A percentile compares a stretch with the other conserved stretches of the same genome.
Evolutionary conservation across 2,888 invertebrate species (phyloP).

Genomic region (Ectemnius lituratus): DNA sequence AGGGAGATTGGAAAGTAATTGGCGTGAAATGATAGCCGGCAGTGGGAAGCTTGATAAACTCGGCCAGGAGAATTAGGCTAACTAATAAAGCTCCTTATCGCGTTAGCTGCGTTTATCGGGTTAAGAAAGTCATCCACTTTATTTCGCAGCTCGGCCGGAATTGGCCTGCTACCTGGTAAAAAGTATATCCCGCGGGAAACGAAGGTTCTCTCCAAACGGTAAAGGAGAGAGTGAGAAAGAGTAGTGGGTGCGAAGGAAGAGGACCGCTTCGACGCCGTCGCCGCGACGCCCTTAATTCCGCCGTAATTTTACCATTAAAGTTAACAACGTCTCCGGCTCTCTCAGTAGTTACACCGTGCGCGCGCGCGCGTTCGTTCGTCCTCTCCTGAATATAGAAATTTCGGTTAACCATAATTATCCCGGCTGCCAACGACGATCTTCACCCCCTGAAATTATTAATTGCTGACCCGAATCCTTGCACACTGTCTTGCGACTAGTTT

Average conservation of each 20-base stretch:
- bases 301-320: conserved; percentile 53
- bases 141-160: conserved; percentile 37
- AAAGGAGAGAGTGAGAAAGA: no score
- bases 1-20: no score
- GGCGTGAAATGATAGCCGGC: neutral
- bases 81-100: conserved; percentile 54
- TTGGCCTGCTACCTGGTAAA: conserved; percentile 49
- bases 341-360: conserved; percentile 22
- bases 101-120: conserved; percentile 11
- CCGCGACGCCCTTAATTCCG: conserved; percentile 36
- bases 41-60: conserved; percentile 20
- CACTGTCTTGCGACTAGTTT: neutral
- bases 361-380: conserved; percentile 11
- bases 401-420: conserved; percentile 51
- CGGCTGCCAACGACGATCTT: conserved; percentile 26
- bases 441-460: conserved; percentile 43
- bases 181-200: conserved; percentile 29
- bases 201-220: no score
- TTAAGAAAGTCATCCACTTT: conserved; percentile 47
- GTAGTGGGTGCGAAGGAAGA: conserved; percentile 22
- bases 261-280: neutral
- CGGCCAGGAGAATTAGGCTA: neutral
- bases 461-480: conserved; percentile 27
- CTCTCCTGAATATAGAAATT: conserved; percentile 48
- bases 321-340: conserved; percentile 42